Conservation (phyloP, 1,140 invertebrate species). For the Aleiodes sp. region DNA sequence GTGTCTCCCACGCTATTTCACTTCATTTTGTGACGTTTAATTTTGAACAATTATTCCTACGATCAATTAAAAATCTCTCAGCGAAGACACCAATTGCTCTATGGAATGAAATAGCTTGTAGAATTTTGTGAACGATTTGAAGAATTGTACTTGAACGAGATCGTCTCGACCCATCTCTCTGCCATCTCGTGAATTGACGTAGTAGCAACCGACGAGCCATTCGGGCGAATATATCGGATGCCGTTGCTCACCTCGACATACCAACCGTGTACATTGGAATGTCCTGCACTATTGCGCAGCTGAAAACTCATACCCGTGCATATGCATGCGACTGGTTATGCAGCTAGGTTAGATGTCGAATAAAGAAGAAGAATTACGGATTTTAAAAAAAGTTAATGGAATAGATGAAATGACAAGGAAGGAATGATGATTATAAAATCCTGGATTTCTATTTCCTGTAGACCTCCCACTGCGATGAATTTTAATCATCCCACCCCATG, state of each 20-base stretch:
- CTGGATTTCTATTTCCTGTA: not conserved
- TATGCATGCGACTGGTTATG: not conserved
- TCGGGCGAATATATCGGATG: conserved; percentile 60
- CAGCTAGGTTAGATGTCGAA: not conserved
- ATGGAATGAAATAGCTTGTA: not conserved
- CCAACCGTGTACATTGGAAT: conserved; percentile 59
- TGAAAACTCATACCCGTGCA: conserved; percentile 1
- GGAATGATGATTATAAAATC: not conserved
- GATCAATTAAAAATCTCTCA: not conserved
- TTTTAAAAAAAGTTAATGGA: not conserved
- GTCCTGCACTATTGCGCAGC: conserved; percentile 54
- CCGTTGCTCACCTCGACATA: conserved; percentile 59
- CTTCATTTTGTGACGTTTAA: not conserved
- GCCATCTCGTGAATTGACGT: conserved; percentile 14
- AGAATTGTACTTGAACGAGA: not conserved
- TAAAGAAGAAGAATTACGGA: not conserved
- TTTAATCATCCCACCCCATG: conserved; percentile 8
- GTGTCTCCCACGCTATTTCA: not conserved
- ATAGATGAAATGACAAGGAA: not conserved
- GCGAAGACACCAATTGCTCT: too few species aligned
- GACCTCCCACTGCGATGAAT: not conserved
- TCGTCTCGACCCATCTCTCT: not conserved
- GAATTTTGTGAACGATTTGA: conserved; percentile 4
- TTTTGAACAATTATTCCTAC: not conserved
- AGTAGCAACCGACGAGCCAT: conserved; percentile 59